Evolutionary conservation across 2,888 invertebrate species (phyloP).

Genomic region (Rotaria magnacalcarata): DNA sequence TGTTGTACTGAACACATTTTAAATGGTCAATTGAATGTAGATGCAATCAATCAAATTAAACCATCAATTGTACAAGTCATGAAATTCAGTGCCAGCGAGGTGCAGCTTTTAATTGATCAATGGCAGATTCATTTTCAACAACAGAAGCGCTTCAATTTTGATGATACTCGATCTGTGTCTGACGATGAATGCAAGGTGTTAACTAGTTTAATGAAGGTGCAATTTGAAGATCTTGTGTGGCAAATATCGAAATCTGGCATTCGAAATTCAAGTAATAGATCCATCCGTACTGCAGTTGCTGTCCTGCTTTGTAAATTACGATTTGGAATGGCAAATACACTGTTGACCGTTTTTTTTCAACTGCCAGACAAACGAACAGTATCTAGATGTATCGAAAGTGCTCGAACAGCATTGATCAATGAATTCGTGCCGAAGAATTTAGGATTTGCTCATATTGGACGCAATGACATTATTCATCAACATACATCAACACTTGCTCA

Average conservation of each 20-base stretch:
- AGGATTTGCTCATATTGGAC: too few relatives aligned
- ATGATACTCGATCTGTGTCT: conserved; percentile 5
- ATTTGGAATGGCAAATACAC: background rate
- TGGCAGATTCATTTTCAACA: background rate
- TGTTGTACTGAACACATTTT: background rate
- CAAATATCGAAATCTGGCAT: background rate
- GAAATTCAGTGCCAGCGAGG: background rate
- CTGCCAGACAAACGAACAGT: background rate
- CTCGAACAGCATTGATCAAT: background rate
- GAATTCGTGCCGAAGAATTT: too few relatives aligned
- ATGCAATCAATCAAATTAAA: background rate
- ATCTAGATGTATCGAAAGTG: background rate
- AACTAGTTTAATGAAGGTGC: background rate
- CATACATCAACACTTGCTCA: too few relatives aligned
- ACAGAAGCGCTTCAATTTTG: background rate
- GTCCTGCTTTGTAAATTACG: background rate
- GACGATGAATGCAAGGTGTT: background rate
- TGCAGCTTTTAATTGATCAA: background rate
- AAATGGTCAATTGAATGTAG: background rate
- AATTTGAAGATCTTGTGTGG: background rate
- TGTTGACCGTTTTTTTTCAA: background rate
- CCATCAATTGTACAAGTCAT: background rate
- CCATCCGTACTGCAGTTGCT: background rate
- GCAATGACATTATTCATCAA: too few relatives aligned
- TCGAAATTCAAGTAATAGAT: background rate